A percentile compares a stretch with the other conserved stretches of the same genome.
These are phyloP conservation scores for Atherinomorus stipes DNA, from an alignment of 2,113 vertebrate species.

Conservation along the genomic window DNA sequence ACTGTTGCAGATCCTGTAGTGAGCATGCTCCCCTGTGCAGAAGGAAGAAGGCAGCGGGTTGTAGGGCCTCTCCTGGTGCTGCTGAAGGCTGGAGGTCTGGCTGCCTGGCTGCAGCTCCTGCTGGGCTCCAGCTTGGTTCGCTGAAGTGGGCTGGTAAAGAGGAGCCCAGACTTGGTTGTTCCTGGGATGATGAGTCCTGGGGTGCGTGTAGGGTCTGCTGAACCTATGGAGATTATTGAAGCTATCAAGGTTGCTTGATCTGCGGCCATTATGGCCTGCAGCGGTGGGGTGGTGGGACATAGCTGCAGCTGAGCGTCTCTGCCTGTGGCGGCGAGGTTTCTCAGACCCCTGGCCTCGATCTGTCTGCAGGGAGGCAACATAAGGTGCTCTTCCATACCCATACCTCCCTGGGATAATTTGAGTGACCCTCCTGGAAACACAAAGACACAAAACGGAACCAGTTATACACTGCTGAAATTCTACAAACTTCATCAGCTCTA, in stretches of 20 bases:
- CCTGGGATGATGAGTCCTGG: constrained; percentile 65
- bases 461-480: too few relatives aligned
- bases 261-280: constrained; percentile 27
- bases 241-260: constrained; percentile 41
- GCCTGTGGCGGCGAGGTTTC: constrained; percentile 72
- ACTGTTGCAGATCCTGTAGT: constrained; percentile 89
- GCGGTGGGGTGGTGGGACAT: constrained; percentile 26
- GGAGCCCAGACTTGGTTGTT: constrained; percentile 78
- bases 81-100: constrained; percentile 47
- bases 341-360: constrained; percentile 72
- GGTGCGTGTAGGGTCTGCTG: constrained; percentile 54
- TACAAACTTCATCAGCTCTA: background rate
- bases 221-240: constrained; percentile 48
- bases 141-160: constrained; percentile 81
- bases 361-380: constrained; percentile 86
- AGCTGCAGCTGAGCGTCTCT: constrained; percentile 73
- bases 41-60: constrained; percentile 75
- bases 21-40: constrained; percentile 79
- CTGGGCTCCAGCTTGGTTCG: constrained; percentile 66
- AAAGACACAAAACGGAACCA: constrained; percentile 6
- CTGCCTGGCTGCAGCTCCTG: constrained; percentile 66
- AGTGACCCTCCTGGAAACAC: constrained; percentile 81
- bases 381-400: constrained; percentile 90
- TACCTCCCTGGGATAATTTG: constrained; percentile 90
- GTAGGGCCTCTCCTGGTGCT: constrained; percentile 55